These are phyloP conservation scores for Augochlorella aurata DNA, from an alignment of 2,888 invertebrate genomes.

Conservation along the genomic window DNA sequence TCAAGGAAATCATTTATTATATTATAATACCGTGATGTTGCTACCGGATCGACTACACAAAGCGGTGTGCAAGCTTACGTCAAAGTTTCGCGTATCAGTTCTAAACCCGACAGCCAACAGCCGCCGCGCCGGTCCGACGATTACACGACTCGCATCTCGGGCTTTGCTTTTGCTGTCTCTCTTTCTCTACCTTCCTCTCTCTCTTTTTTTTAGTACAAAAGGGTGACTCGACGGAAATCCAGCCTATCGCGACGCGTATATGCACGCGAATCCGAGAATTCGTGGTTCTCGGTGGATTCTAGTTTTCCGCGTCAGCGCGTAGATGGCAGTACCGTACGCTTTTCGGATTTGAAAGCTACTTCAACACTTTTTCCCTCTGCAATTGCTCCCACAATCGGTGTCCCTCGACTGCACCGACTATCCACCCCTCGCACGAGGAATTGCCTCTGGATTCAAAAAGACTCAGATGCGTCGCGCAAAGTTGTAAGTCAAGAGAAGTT, in stretches of 20 bases:
- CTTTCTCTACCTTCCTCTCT: background rate
- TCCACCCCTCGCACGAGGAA: slow-evolving; percentile 9
- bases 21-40: background rate
- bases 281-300: slow-evolving; percentile 59
- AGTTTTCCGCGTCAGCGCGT: slow-evolving; percentile 69
- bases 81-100: background rate
- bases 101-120: slow-evolving; percentile 14
- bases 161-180: slow-evolving; percentile 32
- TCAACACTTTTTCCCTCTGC: slow-evolving; percentile 29
- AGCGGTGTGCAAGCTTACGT: background rate
- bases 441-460: slow-evolving; percentile 16
- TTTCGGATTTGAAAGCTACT: slow-evolving; percentile 61
- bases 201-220: slow-evolving; percentile 41
- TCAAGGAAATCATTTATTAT: background rate
- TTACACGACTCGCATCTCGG: slow-evolving; percentile 45
- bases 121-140: slow-evolving; percentile 27
- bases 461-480: no score
- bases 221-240: slow-evolving; percentile 48
- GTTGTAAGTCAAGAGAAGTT: background rate
- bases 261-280: slow-evolving; percentile 43
- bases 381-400: slow-evolving; percentile 38
- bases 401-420: slow-evolving; percentile 9
- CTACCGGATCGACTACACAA: background rate
- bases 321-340: slow-evolving; percentile 73
- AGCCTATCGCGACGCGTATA: slow-evolving; percentile 41